These are phyloP conservation scores for Zelostemma sp. DNA, from an alignment of 1,140 invertebrate species.

Conservation along the genomic window DNA sequence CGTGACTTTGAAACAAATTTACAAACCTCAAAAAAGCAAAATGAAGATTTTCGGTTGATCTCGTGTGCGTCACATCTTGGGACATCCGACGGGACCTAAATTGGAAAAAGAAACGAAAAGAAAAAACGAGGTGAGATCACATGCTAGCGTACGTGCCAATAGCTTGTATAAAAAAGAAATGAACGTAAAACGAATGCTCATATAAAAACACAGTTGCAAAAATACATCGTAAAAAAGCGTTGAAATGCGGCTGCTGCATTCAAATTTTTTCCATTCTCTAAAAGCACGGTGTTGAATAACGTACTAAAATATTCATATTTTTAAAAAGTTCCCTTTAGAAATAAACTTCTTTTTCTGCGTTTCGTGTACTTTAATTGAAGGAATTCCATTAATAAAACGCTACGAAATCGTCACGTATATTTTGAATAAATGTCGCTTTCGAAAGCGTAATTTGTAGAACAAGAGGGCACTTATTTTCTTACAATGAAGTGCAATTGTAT, in stretches of 20 bases:
- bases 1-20: slow-evolving; percentile 1
- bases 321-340: too few species aligned
- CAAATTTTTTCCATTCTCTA: neutral
- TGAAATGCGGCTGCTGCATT: slow-evolving; percentile 3
- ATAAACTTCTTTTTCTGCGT: slow-evolving; percentile 2
- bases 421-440: too few species aligned
- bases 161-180: slow-evolving; percentile 54
- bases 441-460: neutral
- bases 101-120: slow-evolving; percentile 60
- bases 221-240: slow-evolving; percentile 7
- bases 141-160: slow-evolving; percentile 59
- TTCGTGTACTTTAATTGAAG: neutral
- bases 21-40: slow-evolving; percentile 63
- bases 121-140: slow-evolving; percentile 57
- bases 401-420: too few species aligned
- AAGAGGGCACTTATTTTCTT: slow-evolving; percentile 13
- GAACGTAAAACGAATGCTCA: slow-evolving; percentile 53
- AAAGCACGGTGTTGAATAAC: neutral
- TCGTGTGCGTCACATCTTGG: slow-evolving; percentile 74
- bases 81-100: slow-evolving; percentile 81
- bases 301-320: too few species aligned
- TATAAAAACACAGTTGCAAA: slow-evolving; percentile 22
- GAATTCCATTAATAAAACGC: too few species aligned
- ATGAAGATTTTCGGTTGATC: slow-evolving; percentile 65
- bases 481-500: slow-evolving; percentile 15